Conservation (phyloP, 2,797 vertebrate species). For the Lithobates pipiens region DNA sequence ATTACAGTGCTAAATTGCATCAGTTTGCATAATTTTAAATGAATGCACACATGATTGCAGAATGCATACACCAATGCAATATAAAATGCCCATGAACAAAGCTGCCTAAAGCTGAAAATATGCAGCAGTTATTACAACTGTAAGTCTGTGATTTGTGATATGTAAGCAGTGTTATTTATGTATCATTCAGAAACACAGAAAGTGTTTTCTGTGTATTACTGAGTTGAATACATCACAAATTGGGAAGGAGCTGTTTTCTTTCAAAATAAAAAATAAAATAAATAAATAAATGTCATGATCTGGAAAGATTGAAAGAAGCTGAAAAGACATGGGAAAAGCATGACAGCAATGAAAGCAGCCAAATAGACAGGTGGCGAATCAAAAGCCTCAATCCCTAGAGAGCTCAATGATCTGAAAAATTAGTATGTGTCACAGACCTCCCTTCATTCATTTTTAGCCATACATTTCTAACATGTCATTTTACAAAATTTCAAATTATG, state of each 20-base stretch:
- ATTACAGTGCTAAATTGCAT: no score
- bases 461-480: conserved; percentile 48
- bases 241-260: neutral
- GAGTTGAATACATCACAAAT: neutral
- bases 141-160: no score
- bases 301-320: conserved; percentile 36
- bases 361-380: conserved; percentile 59
- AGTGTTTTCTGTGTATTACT: neutral
- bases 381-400: conserved; percentile 49
- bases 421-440: conserved; percentile 53
- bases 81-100: no score
- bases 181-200: no score
- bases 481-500: conserved; percentile 38
- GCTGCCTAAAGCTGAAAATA: no score
- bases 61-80: no score
- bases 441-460: conserved; percentile 51
- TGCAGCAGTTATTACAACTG: no score
- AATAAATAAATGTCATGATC: conserved; percentile 29
- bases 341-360: conserved; percentile 50
- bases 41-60: no score
- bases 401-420: conserved; percentile 60
- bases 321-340: conserved; percentile 36
- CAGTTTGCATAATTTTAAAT: no score
- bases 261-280: neutral
- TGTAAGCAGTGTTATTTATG: no score